Evolutionary conservation across 2,888 invertebrate genomes (phyloP).

Genomic region (Meloe dianella): DNA sequence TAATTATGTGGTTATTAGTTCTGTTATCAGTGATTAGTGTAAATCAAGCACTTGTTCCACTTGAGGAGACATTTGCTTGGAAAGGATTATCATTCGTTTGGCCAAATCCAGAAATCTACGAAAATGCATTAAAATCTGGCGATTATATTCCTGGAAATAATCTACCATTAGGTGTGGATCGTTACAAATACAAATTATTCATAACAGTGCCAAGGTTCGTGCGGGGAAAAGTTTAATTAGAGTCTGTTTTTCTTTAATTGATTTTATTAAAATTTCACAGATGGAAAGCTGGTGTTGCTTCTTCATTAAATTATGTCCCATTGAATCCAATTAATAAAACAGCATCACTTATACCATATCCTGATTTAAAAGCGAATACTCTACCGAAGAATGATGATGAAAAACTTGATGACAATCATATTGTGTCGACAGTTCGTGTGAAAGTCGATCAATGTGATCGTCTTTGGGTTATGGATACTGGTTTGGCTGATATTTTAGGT

Average conservation of each 20-base stretch:
- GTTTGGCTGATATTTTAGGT: conserved; percentile 77
- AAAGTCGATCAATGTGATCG: conserved; percentile 78
- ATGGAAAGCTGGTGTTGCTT: conserved; percentile 73
- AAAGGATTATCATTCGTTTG: conserved; percentile 72
- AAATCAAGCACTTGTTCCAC: conserved; percentile 59
- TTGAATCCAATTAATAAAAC: conserved; percentile 68
- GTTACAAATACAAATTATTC: conserved; percentile 74
- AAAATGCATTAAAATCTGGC: conserved; percentile 67
- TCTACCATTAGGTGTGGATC: conserved; percentile 72
- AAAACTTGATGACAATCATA: conserved; percentile 63
- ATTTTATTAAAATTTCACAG: conserved; percentile 44
- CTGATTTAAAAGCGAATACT: conserved; percentile 78
- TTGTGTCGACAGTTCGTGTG: conserved; percentile 76
- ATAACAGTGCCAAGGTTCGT: conserved; percentile 70
- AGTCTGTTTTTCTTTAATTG: neutral
- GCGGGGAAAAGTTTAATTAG: neutral
- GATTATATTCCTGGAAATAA: conserved; percentile 70
- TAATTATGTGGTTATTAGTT: conserved; percentile 19
- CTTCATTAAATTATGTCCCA: conserved; percentile 72
- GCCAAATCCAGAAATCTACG: conserved; percentile 67
- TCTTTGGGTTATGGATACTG: conserved; percentile 83
- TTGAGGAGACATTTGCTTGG: conserved; percentile 73
- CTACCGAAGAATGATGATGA: conserved; percentile 67
- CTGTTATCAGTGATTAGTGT: conserved; percentile 19
- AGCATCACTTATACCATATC: conserved; percentile 76